These are phyloP conservation scores for Myotis pilosus DNA, from an alignment of 2,797 vertebrate species.

Conservation along the genomic window DNA sequence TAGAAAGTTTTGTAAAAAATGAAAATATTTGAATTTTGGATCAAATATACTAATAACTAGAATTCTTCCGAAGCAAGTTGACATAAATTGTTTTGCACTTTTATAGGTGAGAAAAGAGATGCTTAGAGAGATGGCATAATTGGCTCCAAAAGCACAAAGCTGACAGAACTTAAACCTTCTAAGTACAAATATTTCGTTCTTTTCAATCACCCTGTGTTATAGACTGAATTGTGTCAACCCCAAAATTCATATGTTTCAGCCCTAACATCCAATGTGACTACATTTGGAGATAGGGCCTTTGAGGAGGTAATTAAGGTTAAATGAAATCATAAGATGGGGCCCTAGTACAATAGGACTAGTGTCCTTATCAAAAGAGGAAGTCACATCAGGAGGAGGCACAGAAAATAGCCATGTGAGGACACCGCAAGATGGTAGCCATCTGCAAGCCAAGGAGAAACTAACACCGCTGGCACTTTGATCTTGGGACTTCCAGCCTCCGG, in stretches of 20 bases:
- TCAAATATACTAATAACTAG: not conserved
- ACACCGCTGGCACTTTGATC: not conserved
- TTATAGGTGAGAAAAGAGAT: slow-evolving; percentile 39
- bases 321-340: not conserved
- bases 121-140: not conserved
- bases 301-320: not conserved
- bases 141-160: not conserved
- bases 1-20: slow-evolving; percentile 17
- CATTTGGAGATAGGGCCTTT: not conserved
- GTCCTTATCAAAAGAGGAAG: not conserved
- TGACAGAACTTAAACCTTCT: not conserved
- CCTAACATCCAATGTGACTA: not conserved
- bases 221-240: not conserved
- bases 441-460: not conserved
- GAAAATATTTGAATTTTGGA: slow-evolving; percentile 21
- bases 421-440: not conserved
- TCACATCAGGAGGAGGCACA: not conserved
- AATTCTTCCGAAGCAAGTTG: slow-evolving; percentile 35
- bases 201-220: not conserved
- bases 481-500: not conserved
- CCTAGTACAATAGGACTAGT: not conserved
- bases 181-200: not conserved
- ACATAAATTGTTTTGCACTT: slow-evolving; percentile 9
- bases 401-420: not conserved
- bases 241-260: not conserved